A percentile compares a stretch with the other conserved stretches of the same genome.
phyloP scores from a whole-genome alignment of 2,113 vertebrate species.

The Hydrolagus affinis region DNA sequence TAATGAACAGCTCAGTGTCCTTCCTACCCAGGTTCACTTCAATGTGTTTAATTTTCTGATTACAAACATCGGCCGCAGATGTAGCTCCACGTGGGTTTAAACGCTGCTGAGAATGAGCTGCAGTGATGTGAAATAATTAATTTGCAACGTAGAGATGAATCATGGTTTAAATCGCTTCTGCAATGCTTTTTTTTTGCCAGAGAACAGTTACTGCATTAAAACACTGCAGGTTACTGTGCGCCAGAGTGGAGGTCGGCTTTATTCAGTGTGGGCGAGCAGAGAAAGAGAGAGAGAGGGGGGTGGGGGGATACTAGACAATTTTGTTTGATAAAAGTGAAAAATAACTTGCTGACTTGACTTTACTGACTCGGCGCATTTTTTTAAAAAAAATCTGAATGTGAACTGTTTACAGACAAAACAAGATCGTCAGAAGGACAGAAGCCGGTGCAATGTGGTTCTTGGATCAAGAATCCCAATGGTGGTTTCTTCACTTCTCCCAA shows the following conservation, averaged over 20 bases:
- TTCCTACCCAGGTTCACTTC: background rate
- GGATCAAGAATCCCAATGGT: slow-evolving; percentile 92
- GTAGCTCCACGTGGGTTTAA: background rate
- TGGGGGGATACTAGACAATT: background rate
- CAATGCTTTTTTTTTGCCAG: slow-evolving; percentile 14
- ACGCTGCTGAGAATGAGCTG: background rate
- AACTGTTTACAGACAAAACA: slow-evolving; percentile 66
- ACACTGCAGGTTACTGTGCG: slow-evolving; percentile 3
- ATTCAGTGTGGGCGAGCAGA: background rate
- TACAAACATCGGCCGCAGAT: slow-evolving; percentile 13
- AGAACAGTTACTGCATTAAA: slow-evolving; percentile 5
- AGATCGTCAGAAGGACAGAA: slow-evolving; percentile 84
- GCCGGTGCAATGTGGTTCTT: slow-evolving; percentile 87
- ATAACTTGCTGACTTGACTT: background rate
- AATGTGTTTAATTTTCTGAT: slow-evolving; percentile 8
- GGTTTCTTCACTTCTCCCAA: slow-evolving; percentile 95
- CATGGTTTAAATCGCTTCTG: slow-evolving; percentile 13
- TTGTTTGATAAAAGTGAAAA: background rate
- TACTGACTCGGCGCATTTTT: slow-evolving; percentile 12
- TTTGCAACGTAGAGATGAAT: background rate
- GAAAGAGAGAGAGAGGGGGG: no score
- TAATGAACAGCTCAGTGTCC: slow-evolving; percentile 46
- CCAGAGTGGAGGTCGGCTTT: background rate
- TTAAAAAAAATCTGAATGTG: slow-evolving; percentile 37
- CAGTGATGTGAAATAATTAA: background rate